Conservation (phyloP, 2,888 invertebrate genomes). For the Lasioglossum vierecki region DNA sequence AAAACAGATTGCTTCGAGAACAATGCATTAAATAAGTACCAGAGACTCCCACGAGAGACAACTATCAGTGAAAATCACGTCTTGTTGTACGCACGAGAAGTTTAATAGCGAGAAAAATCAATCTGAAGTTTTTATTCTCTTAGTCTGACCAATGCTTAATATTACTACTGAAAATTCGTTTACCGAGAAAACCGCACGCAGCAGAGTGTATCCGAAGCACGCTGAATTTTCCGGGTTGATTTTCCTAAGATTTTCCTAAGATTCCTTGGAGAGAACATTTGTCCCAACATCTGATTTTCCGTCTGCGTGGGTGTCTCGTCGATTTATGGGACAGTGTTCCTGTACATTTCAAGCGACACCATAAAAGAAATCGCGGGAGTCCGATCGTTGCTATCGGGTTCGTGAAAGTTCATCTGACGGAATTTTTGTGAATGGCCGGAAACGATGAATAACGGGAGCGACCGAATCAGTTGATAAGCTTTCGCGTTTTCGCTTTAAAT, state of each 20-base stretch:
- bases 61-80: neutral
- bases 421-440: slow-evolving; percentile 25
- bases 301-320: neutral
- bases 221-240: neutral
- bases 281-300: neutral
- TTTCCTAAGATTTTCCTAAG: neutral
- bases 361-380: neutral
- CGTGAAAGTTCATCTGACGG: neutral
- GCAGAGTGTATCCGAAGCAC: neutral
- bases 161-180: neutral
- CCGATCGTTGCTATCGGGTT: neutral
- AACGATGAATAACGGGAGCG: neutral
- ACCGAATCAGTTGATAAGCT: slow-evolving; percentile 10
- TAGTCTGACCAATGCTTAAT: neutral
- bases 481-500: slow-evolving; percentile 30
- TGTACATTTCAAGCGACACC: neutral
- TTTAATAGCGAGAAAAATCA: neutral
- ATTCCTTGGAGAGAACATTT: neutral
- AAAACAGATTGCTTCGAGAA: neutral
- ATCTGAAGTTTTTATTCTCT: neutral
- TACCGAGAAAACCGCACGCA: neutral
- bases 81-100: neutral
- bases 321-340: neutral
- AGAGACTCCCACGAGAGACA: neutral
- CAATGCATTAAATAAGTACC: neutral